Conservation (phyloP, 2,113 vertebrate species). For the Eudorcas thomsonii region DNA sequence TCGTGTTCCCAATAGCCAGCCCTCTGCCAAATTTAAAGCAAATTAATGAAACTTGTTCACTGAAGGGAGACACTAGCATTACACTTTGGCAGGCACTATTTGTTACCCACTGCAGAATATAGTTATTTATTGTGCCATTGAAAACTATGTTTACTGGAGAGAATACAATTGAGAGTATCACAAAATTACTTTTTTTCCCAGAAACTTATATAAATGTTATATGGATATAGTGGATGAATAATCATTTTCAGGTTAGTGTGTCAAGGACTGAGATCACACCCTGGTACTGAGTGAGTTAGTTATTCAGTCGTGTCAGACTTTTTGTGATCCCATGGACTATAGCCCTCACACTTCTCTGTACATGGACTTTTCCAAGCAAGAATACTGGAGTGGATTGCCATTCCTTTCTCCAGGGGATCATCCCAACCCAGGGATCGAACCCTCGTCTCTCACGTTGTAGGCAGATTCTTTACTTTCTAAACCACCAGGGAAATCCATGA, state of each 20-base stretch:
- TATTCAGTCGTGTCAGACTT: neutral
- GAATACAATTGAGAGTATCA: neutral
- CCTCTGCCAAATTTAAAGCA: neutral
- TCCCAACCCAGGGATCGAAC: neutral
- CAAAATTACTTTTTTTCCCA: neutral
- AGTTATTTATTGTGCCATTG: neutral
- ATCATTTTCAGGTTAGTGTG: neutral
- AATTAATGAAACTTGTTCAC: constrained; percentile 6
- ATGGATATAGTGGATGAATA: neutral
- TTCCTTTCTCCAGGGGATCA: neutral
- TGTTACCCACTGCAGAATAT: neutral
- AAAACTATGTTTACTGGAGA: neutral
- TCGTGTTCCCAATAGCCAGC: neutral
- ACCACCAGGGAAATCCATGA: neutral
- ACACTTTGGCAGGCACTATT: neutral
- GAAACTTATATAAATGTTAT: neutral
- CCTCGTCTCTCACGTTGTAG: accelerated
- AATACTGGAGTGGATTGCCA: neutral
- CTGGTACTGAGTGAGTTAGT: neutral
- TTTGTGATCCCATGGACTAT: neutral
- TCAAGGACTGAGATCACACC: neutral
- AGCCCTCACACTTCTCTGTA: neutral
- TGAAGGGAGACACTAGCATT: neutral
- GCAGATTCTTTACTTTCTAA: neutral
- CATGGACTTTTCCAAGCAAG: neutral